Percentiles rank a stretch among this genome's conserved stretches.
Conservation (phyloP, 2,113 vertebrate genomes). For the Pteropus alecto region DNA sequence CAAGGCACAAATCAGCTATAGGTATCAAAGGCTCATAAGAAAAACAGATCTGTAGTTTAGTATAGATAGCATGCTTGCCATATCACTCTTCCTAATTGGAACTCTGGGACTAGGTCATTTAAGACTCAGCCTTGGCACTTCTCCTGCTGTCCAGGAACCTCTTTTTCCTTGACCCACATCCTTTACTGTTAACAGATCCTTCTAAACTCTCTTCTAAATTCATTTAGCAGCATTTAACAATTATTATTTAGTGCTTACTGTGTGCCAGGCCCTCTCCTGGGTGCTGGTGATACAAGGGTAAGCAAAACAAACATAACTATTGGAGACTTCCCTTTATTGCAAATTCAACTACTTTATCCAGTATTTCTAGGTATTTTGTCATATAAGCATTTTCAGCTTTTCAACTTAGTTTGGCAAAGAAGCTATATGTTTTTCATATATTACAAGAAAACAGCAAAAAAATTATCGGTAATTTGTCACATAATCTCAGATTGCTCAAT, state of each 20-base stretch:
- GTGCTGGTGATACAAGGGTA: background rate
- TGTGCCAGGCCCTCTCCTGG: background rate
- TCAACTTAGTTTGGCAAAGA: background rate
- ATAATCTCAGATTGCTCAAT: background rate
- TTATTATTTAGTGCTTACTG: background rate
- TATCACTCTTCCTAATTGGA: background rate
- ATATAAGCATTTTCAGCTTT: background rate
- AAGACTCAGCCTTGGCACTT: background rate
- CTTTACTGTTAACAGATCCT: background rate
- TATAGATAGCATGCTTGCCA: too few relatives aligned
- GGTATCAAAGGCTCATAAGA: background rate
- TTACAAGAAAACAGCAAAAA: background rate
- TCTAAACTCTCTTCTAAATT: background rate
- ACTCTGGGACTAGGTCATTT: background rate
- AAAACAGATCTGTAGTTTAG: background rate
- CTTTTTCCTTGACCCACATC: background rate
- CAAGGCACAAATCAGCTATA: background rate
- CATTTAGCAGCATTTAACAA: background rate
- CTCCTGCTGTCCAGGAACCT: background rate
- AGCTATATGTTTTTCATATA: background rate
- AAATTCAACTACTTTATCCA: background rate
- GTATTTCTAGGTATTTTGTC: background rate
- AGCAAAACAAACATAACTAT: background rate
- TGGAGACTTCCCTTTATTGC: background rate
- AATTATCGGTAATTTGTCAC: background rate